These are phyloP conservation scores for Triops longicaudatus DNA, from an alignment of 1,140 invertebrate genomes.

Conservation along the genomic window DNA sequence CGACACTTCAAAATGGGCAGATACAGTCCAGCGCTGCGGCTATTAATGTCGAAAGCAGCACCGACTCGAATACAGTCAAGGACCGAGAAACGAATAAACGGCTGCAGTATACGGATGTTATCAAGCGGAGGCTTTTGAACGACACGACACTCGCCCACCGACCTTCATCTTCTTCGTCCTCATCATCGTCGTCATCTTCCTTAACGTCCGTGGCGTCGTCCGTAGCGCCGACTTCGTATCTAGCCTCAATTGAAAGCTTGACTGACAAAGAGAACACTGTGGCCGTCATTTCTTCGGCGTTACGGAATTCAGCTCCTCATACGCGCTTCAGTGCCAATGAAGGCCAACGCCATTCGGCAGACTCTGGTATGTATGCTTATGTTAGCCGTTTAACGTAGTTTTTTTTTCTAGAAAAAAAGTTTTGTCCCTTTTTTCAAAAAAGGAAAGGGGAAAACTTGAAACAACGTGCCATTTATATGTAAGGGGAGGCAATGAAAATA, in stretches of 20 bases:
- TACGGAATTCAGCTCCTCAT: background rate
- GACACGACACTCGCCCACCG: background rate
- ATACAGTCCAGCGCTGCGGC: background rate
- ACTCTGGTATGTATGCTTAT: background rate
- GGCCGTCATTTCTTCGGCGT: slow-evolving; percentile 16
- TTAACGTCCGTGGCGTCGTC: slow-evolving; percentile 48
- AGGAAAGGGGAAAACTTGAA: too few relatives aligned
- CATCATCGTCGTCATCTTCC: slow-evolving; percentile 56
- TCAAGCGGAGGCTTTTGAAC: background rate
- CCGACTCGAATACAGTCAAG: background rate
- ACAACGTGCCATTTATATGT: too few relatives aligned
- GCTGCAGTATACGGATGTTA: slow-evolving; percentile 7
- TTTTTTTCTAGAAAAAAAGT: too few relatives aligned
- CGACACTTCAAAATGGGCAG: background rate
- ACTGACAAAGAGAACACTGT: slow-evolving; percentile 39
- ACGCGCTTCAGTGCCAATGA: slow-evolving; percentile 44
- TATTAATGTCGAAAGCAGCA: background rate
- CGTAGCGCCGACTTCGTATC: slow-evolving; percentile 47
- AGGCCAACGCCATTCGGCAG: slow-evolving; percentile 16
- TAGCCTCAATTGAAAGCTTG: slow-evolving; percentile 68
- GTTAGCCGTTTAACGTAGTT: background rate
- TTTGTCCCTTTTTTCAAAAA: too few relatives aligned
- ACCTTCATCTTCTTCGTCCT: slow-evolving; percentile 57
- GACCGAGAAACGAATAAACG: background rate
- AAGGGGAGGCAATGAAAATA: too few relatives aligned